Evolutionary conservation across 1,140 invertebrate genomes (phyloP).

Genomic region (Ptiloglossa arizonensis): DNA sequence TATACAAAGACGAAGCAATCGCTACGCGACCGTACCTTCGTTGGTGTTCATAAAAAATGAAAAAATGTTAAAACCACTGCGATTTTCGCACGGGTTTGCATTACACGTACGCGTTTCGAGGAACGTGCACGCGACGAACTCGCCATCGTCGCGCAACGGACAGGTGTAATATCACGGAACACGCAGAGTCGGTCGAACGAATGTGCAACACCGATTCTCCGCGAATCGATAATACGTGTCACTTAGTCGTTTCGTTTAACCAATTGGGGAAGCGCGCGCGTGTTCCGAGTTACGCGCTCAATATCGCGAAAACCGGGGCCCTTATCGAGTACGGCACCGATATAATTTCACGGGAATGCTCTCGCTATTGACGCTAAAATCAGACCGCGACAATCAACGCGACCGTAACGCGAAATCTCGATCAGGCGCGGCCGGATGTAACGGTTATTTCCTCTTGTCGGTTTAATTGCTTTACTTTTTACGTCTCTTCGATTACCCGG

Average conservation of each 20-base stretch:
- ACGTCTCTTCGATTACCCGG: neutral
- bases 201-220: neutral
- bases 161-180: neutral
- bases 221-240: conserved; percentile 36
- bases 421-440: neutral
- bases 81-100: no score
- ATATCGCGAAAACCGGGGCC: conserved; percentile 1
- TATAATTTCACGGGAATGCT: conserved; percentile 7
- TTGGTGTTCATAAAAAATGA: no score
- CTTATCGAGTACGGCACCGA: neutral
- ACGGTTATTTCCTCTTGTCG: neutral
- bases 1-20: no score
- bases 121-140: neutral
- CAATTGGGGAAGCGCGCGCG: conserved; percentile 1
- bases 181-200: neutral
- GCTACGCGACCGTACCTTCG: no score
- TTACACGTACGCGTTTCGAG: neutral
- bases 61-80: no score
- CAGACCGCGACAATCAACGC: conserved; percentile 24
- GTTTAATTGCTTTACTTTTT: conserved; percentile 9
- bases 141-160: neutral
- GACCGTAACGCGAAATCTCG: neutral
- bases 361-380: conserved; percentile 31
- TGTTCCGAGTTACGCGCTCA: conserved; percentile 10
- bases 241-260: conserved; percentile 20